These are phyloP conservation scores for Gastracanthus pulcherrimus DNA, from an alignment of 2,888 invertebrate species.

Conservation along the genomic window DNA sequence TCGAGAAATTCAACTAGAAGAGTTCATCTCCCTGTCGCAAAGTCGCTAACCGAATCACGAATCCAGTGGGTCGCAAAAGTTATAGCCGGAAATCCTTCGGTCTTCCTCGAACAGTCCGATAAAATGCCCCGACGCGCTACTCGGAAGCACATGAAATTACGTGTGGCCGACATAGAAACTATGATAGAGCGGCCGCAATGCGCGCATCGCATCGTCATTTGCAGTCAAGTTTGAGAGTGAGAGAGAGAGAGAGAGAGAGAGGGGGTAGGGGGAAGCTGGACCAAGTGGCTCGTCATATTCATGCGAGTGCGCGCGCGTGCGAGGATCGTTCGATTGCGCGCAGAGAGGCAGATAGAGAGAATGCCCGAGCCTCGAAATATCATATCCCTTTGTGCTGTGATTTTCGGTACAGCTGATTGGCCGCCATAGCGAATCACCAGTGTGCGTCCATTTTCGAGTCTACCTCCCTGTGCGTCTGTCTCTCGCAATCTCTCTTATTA, in stretches of 20 bases:
- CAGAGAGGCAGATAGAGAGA: not conserved
- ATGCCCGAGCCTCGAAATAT: conserved; percentile 9
- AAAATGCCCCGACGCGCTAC: not conserved
- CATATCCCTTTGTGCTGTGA: conserved; percentile 32
- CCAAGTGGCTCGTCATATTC: conserved; percentile 14
- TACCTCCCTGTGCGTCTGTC: not conserved
- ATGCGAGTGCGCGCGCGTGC: too few relatives aligned
- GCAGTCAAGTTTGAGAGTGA: conserved; percentile 27
- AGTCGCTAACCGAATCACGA: not conserved
- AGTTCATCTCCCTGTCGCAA: not conserved
- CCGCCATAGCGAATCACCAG: not conserved
- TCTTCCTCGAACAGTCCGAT: conserved; percentile 7
- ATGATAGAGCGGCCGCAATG: not conserved
- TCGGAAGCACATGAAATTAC: not conserved
- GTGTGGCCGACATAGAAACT: not conserved
- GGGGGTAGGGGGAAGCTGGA: not conserved
- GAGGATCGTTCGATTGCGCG: not conserved
- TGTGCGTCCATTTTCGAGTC: not conserved
- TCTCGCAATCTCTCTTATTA: not conserved
- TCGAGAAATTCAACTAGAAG: not conserved
- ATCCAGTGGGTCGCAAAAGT: not conserved
- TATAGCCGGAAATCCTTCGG: not conserved
- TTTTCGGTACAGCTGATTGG: conserved; percentile 30
- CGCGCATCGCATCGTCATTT: not conserved
- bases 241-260: not conserved